These are phyloP conservation scores for Eledone cirrhosa DNA, from an alignment of 2,888 invertebrate species.

Conservation along the genomic window DNA sequence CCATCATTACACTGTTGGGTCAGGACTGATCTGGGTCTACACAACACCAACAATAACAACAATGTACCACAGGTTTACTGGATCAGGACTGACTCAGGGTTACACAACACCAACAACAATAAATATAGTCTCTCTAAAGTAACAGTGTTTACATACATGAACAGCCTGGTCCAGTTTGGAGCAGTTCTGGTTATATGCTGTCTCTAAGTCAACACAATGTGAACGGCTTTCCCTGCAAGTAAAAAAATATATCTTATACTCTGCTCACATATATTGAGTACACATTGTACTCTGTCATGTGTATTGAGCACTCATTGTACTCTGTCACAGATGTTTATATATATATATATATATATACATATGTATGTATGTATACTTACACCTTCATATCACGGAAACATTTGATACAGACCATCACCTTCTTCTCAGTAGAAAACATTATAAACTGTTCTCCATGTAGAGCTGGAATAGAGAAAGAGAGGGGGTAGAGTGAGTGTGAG, in stretches of 20 bases:
- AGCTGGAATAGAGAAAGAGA: constrained; percentile 41
- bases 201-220: constrained; percentile 79
- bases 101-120: too few species aligned
- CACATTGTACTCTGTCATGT: too few species aligned
- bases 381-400: constrained; percentile 76
- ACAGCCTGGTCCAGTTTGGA: constrained; percentile 77
- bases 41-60: too few species aligned
- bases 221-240: constrained; percentile 72
- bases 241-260: too few species aligned
- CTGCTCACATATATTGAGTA: too few species aligned
- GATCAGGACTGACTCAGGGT: too few species aligned
- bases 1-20: too few species aligned
- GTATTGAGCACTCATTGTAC: too few species aligned
- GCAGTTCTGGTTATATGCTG: constrained; percentile 77
- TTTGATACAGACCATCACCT: constrained; percentile 78
- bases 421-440: constrained; percentile 77
- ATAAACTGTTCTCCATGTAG: constrained; percentile 79
- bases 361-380: constrained; percentile 42
- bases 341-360: too few species aligned
- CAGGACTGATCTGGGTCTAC: too few species aligned
- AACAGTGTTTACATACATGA: constrained; percentile 63
- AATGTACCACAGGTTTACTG: too few species aligned
- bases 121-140: neutral
- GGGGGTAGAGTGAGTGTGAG: constrained; percentile 35
- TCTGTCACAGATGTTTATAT: too few species aligned